phyloP scores from a whole-genome alignment of 2,113 vertebrate genomes.

The Leucosticte australis region DNA sequence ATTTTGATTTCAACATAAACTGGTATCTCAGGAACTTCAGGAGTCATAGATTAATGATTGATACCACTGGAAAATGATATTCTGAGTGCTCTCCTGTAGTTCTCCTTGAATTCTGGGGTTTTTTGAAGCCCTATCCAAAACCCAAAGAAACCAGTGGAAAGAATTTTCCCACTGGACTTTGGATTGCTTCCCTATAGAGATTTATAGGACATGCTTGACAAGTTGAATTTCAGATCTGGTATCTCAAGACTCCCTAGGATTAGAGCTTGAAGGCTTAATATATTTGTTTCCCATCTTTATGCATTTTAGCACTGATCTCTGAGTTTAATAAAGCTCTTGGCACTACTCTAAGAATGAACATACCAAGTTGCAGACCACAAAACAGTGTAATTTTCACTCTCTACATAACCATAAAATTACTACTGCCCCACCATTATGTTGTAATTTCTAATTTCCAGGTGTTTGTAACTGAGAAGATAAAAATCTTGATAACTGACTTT shows the following conservation, averaged over 20 bases:
- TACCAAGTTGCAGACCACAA: not conserved
- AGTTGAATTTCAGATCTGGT: slow-evolving; percentile 19
- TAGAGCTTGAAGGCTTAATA: not conserved
- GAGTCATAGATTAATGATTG: slow-evolving; percentile 54
- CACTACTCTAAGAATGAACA: not conserved
- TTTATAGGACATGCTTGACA: not conserved
- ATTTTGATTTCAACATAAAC: slow-evolving; percentile 53
- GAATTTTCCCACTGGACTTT: not conserved
- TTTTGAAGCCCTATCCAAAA: not conserved
- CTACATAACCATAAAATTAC: slow-evolving; percentile 20
- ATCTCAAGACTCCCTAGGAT: not conserved
- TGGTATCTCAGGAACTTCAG: slow-evolving; percentile 47
- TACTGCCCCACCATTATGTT: slow-evolving; percentile 37
- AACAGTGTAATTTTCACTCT: slow-evolving; percentile 13
- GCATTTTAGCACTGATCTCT: not conserved
- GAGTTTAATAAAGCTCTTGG: not conserved
- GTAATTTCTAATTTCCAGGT: slow-evolving; percentile 60
- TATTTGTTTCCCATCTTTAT: not conserved
- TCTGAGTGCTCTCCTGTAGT: not conserved
- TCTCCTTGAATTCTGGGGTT: not conserved
- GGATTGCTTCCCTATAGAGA: not conserved
- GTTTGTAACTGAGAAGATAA: slow-evolving; percentile 55
- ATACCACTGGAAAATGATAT: not conserved
- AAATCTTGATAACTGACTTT: slow-evolving; percentile 52
- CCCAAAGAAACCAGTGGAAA: not conserved